Base-by-base conservation (phyloP, 2,113 vertebrate species). In the Rana temporaria region DNA sequence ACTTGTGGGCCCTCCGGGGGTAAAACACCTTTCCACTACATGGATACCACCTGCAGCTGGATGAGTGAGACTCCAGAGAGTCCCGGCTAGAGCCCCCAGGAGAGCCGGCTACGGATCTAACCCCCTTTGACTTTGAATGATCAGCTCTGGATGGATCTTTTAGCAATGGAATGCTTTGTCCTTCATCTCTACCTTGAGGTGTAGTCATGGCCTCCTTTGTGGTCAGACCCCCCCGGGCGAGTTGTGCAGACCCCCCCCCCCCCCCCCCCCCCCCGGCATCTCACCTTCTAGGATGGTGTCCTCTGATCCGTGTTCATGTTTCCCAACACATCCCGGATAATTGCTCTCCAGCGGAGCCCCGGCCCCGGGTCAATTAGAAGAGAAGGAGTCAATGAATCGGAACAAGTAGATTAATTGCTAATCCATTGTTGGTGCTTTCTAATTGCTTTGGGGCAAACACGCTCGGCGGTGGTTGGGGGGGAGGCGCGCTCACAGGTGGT, bases 391-490 rank as follows among this genome's bases (percentile, higher is more conserved):
- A 81, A 72, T 81, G 79, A 81, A 81, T 81, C 26, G 79, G 69
- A 81, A 81, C 24, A 65, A 63, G 69, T 65, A 65, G 55, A 73
- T 73, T 64, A 73, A 81, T 81, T 81, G 69, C 18, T 72, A 81
- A 81, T 73, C 79, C 79, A 81, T 81, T 73, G 79, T 81, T 81
- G 79, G 68, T 73, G 69, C n/a, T 30, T 73, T 22, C 59, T 81
- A 81, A 81, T 81, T 81, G 79, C 79, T 81, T 34, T 56, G 69
- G 48, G 68, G 56, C 79, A 7, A 60, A 22, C 60, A 7, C 56
- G 60, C 18, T 5, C 68, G 62, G 22, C 53, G 22, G 24, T 14
- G 66, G 3, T 4, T 20, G 18, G 4, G 67, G 22, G 24, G n/a
- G 16, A 30, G 6, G 32, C 16, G 19, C 22, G 38, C 5, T 24